These are phyloP conservation scores for Bucorvus abyssinicus DNA, from an alignment of 2,797 vertebrate species.

Conservation along the genomic window DNA sequence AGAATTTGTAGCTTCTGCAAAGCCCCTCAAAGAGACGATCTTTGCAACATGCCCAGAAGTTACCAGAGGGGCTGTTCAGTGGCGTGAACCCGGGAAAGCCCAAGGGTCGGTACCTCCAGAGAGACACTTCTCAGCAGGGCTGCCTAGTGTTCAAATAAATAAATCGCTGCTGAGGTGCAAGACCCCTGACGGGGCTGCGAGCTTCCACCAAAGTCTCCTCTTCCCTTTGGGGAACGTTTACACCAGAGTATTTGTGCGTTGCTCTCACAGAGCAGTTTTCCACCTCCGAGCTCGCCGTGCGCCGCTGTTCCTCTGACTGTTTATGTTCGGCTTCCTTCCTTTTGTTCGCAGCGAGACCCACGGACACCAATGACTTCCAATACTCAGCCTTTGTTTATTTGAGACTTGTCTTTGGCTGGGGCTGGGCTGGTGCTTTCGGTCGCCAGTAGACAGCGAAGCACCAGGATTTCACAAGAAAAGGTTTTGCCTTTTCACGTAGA, in stretches of 20 bases:
- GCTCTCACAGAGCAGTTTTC: neutral
- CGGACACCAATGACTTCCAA: constrained; percentile 18
- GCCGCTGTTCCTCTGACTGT: neutral
- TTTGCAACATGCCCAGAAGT: neutral
- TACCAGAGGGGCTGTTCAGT: neutral
- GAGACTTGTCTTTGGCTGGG: neutral
- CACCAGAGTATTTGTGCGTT: accelerated
- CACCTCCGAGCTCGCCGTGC: neutral
- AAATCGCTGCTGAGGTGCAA: neutral
- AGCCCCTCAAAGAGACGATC: neutral
- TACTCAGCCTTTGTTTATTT: constrained; percentile 34
- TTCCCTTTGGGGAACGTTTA: neutral
- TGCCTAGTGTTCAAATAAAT: neutral
- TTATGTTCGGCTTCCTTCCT: constrained; percentile 47
- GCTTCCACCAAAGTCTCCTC: neutral
- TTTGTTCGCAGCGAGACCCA: neutral
- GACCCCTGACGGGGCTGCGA: neutral
- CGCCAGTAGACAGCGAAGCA: constrained; percentile 9
- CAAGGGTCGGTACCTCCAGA: neutral
- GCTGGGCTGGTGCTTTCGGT: neutral
- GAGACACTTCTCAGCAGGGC: neutral
- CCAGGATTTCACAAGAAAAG: neutral
- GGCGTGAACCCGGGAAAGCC: neutral
- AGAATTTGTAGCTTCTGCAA: neutral
- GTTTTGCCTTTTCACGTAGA: neutral